phyloP scores from a whole-genome alignment of 2,113 vertebrate species.

The Nannobrachium achirus region DNA sequence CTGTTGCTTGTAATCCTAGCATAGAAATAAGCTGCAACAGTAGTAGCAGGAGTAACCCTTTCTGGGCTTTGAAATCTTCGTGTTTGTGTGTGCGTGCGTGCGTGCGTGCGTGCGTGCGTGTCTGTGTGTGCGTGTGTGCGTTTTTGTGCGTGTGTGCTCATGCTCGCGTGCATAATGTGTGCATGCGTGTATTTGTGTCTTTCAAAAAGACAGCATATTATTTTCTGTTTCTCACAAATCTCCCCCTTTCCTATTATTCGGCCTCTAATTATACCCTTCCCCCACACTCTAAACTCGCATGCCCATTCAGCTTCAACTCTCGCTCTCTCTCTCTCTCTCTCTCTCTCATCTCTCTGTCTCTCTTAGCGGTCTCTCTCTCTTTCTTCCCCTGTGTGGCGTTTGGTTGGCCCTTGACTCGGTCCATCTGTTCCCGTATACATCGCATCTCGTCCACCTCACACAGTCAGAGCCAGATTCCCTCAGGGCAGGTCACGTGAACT shows the following conservation, averaged over 20 bases:
- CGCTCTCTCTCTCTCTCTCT: conserved; percentile 2
- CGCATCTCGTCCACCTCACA: conserved; percentile 62
- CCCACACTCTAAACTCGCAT: neutral
- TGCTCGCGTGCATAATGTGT: conserved; percentile 17
- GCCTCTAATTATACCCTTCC: conserved; percentile 32
- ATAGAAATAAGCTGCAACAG: conserved; percentile 58
- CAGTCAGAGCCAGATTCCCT: conserved; percentile 55
- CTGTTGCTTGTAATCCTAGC: conserved; percentile 67
- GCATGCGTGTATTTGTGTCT: conserved; percentile 16
- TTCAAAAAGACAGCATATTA: too few relatives aligned
- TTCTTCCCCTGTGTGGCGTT: conserved; percentile 40
- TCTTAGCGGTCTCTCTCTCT: conserved; percentile 32
- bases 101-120: conserved; percentile 11
- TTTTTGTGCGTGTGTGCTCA: conserved; percentile 11
- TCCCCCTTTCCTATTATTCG: neutral
- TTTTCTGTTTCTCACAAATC: conserved; percentile 1
- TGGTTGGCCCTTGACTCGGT: conserved; percentile 67
- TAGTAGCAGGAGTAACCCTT: conserved; percentile 60
- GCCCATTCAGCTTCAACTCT: conserved; percentile 33
- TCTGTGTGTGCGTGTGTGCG: conserved; percentile 11
- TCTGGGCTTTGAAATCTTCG: conserved; percentile 60
- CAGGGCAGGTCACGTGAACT: conserved; percentile 54
- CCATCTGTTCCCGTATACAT: conserved; percentile 77
- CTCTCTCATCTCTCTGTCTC: conserved; percentile 16
- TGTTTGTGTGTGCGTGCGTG: conserved; percentile 13